Evolutionary conservation across 53 echinoderm and acorn worm species (phyloP), one percentile per base, ranked within the genome.

Genomic region (Crossaster papposus): DNA sequence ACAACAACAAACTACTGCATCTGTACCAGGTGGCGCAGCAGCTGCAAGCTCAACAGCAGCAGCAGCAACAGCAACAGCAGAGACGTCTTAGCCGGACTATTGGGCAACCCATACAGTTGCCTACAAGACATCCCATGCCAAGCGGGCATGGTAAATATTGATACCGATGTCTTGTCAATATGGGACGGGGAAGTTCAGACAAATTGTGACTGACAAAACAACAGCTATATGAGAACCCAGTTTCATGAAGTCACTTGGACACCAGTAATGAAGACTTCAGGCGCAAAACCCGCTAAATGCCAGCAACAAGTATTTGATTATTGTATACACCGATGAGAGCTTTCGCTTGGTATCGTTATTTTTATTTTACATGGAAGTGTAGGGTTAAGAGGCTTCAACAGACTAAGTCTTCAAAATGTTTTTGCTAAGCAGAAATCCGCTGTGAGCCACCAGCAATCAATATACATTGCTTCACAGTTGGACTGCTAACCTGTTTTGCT

Each of bases 11-110:
- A 32, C 80, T 91, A 65, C 74, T 95, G 54, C 91, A 85, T 2
- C 75, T 92, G 34, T 91, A 91, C 79, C 85, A 91, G 70, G 78
- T 63, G 24, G 70, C 85, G 12, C 62, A 51, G n/a, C 64, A 62
- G 31, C 83, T 82, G 30, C 83, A 82, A 58, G 90, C 64, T 1
- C 84, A 32, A 13, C 86, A 72, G 73, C 77, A 78, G 28, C 65
- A 79, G 20, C 89, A 36, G 89, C 64, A 37, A 29, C 10, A 58
- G 87, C 24, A 33, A 73, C 50, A 74, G 18, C 93, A 93, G 77
- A 51, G 93, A 31, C 86, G 93, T 36, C 85, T 93, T 38, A 93
- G 90, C 52, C 64, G 93, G 7, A 68, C 92, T 26, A 65, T 93
- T 1, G 93, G 89, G 74, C 76, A 90, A 26, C 90, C 77, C 22